Percentiles rank a stretch among this genome's conserved stretches.
phyloP scores from a whole-genome alignment of 2,888 invertebrate species.

The Athalia rosae region DNA sequence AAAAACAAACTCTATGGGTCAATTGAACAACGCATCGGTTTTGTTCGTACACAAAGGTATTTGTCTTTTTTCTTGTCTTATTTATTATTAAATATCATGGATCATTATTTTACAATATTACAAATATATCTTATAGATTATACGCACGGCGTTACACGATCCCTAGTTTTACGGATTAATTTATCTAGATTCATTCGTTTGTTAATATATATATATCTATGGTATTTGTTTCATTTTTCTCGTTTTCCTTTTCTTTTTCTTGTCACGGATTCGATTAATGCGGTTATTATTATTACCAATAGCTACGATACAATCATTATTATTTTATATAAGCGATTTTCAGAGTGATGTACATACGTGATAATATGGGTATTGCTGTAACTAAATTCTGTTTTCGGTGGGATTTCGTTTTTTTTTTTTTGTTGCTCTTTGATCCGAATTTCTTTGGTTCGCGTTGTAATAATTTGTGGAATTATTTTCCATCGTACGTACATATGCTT shows the following conservation, averaged over 20 bases:
- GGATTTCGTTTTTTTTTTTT: neutral
- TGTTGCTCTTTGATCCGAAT: neutral
- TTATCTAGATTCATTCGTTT: slow-evolving; percentile 3
- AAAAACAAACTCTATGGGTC: neutral
- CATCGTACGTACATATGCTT: neutral
- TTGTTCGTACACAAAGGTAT: slow-evolving; percentile 19
- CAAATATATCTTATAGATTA: neutral
- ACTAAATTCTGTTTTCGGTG: neutral
- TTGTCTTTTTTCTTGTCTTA: neutral
- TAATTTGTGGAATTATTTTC: neutral
- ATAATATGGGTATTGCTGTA: neutral
- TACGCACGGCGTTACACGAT: neutral
- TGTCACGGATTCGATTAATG: neutral
- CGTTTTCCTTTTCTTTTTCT: neutral
- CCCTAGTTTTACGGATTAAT: neutral
- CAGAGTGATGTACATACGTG: too few relatives aligned
- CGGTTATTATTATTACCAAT: neutral
- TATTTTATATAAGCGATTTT: neutral
- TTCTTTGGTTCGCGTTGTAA: neutral
- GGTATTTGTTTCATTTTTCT: neutral
- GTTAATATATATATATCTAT: neutral
- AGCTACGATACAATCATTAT: neutral
- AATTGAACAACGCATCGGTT: neutral
- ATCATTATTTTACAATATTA: neutral
- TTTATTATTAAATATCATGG: neutral